A percentile compares a stretch with the other conserved stretches of the same genome.
Evolutionary conservation across 2,797 vertebrate genomes (phyloP).

Genomic region (Pelobates cultripes): DNA sequence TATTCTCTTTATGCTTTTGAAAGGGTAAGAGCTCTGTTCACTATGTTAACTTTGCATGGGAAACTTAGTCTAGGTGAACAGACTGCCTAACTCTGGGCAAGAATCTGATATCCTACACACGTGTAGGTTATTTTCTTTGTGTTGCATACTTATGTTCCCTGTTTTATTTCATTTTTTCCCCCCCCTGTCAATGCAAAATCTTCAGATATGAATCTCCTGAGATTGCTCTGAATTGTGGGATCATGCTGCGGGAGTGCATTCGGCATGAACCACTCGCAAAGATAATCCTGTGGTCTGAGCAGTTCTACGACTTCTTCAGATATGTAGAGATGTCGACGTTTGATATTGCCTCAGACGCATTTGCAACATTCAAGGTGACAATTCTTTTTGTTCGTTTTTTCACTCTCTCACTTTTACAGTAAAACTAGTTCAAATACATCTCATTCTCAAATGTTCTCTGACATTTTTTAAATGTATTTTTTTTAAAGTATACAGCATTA

Average conservation of each 20-base stretch:
- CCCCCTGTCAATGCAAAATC: background rate
- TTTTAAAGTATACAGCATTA: too few species aligned
- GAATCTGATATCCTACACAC: too few species aligned
- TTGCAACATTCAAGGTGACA: constrained; percentile 95
- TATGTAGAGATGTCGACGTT: constrained; percentile 98
- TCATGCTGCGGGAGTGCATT: constrained; percentile 97
- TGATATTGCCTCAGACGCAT: constrained; percentile 95
- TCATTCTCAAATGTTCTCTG: too few species aligned
- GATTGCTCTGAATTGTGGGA: constrained; percentile 95
- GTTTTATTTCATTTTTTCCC: too few species aligned
- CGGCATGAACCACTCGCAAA: constrained; percentile 94
- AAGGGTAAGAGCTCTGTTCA: constrained; percentile 79
- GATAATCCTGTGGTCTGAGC: constrained; percentile 93
- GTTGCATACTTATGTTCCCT: background rate
- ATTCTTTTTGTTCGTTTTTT: background rate
- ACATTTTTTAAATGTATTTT: too few species aligned
- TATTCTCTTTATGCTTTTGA: constrained; percentile 96
- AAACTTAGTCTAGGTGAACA: too few species aligned
- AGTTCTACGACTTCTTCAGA: constrained; percentile 98
- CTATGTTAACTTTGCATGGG: constrained; percentile 11
- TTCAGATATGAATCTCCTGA: constrained; percentile 93
- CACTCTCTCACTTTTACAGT: background rate
- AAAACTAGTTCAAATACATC: too few species aligned
- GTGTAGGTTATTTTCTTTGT: background rate
- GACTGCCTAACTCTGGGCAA: too few species aligned